Conservation (phyloP, 2,113 vertebrate genomes). For the Rhea americana region DNA sequence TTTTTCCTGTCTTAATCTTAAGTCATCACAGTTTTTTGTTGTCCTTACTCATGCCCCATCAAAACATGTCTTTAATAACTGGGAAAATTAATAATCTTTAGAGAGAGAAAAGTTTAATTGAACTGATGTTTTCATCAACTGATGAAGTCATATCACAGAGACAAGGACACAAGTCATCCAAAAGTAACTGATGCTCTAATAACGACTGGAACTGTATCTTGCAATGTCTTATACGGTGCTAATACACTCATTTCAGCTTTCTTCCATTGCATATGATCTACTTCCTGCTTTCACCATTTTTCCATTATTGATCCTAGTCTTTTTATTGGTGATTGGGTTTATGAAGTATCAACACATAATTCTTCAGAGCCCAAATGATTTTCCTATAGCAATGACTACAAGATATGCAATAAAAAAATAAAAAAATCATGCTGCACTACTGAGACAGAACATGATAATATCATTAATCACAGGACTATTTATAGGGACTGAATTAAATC, state of each 20-base stretch:
- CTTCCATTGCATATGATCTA: background rate
- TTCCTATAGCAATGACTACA: background rate
- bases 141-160: background rate
- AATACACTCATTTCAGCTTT: background rate
- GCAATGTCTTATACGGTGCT: background rate
- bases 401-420: background rate
- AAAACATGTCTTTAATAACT: background rate
- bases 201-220: background rate
- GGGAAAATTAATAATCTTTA: background rate
- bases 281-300: background rate
- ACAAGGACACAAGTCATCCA: background rate
- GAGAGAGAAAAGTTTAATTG: background rate
- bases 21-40: background rate
- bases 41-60: background rate
- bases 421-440: background rate
- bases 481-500: background rate
- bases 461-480: background rate
- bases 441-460: background rate
- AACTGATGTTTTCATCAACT: background rate
- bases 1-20: background rate
- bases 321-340: background rate
- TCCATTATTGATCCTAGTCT: background rate
- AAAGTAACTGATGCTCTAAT: background rate
- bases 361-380: constrained; percentile 6
- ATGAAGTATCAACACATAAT: background rate